phyloP scores from a whole-genome alignment of 2,797 vertebrate genomes.

The Lepidocolaptes lacrymiger region DNA sequence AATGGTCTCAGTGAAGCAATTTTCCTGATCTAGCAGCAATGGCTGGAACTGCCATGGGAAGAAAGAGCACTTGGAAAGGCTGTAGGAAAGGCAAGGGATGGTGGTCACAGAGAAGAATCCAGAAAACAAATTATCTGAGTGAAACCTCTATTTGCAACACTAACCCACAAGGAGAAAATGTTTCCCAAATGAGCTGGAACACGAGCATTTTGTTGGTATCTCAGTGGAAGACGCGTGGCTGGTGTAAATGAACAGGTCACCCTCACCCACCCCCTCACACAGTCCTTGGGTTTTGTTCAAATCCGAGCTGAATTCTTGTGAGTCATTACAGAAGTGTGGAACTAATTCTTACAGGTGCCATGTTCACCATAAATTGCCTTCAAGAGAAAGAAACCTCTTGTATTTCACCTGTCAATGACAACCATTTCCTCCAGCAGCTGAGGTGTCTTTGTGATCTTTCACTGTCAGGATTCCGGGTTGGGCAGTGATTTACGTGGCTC shows the following conservation, averaged over 20 bases:
- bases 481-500: background rate
- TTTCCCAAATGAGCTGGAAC: background rate
- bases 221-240: fast-evolving
- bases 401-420: background rate
- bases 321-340: background rate
- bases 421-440: background rate
- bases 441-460: background rate
- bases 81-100: background rate
- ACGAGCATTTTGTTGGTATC: background rate
- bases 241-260: background rate
- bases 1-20: background rate
- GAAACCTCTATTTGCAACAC: background rate
- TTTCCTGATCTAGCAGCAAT: background rate
- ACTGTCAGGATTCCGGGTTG: background rate
- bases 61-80: fast-evolving
- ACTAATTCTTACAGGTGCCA: background rate
- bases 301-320: background rate
- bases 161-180: background rate
- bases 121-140: background rate
- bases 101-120: background rate
- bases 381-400: background rate
- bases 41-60: background rate
- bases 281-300: fast-evolving
- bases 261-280: background rate
- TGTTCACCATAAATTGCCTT: background rate